Conservation (phyloP, 2,888 invertebrate species). For the Dryococelus australis region DNA sequence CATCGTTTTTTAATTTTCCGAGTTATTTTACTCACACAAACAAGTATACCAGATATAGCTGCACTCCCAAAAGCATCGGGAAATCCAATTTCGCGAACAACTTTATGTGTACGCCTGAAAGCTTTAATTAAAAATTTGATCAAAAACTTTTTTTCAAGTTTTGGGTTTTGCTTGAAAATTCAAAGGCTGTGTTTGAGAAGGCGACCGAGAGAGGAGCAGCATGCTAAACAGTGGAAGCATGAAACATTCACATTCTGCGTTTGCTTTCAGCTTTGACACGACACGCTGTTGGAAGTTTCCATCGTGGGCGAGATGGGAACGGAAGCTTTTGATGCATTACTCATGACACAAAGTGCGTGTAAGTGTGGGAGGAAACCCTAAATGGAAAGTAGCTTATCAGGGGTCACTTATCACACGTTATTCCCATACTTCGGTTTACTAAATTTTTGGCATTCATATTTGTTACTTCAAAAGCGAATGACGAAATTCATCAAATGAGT, state of each 20-base stretch:
- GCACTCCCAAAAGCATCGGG: background rate
- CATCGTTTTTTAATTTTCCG: background rate
- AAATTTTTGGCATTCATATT: too few species aligned
- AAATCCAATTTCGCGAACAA: background rate
- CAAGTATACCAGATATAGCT: background rate
- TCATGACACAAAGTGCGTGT: background rate
- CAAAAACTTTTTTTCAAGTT: background rate
- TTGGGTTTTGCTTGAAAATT: background rate
- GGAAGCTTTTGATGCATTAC: background rate
- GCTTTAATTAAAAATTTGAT: constrained; percentile 1
- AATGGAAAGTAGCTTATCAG: background rate
- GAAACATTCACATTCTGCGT: background rate
- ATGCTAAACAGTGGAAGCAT: background rate
- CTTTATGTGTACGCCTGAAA: background rate
- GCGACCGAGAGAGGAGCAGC: background rate
- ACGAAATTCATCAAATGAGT: too few species aligned
- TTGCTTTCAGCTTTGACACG: background rate
- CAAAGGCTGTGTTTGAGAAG: background rate
- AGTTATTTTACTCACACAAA: background rate
- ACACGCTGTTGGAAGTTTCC: too few species aligned
- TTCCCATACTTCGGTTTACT: too few species aligned
- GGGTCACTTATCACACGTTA: too few species aligned
- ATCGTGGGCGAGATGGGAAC: background rate
- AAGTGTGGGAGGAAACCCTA: background rate
- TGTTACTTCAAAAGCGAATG: too few species aligned